Percentiles rank a stretch among this genome's conserved stretches.
Evolutionary conservation across 2,797 vertebrate species (phyloP).

Genomic region (Crenuchus spilurus): DNA sequence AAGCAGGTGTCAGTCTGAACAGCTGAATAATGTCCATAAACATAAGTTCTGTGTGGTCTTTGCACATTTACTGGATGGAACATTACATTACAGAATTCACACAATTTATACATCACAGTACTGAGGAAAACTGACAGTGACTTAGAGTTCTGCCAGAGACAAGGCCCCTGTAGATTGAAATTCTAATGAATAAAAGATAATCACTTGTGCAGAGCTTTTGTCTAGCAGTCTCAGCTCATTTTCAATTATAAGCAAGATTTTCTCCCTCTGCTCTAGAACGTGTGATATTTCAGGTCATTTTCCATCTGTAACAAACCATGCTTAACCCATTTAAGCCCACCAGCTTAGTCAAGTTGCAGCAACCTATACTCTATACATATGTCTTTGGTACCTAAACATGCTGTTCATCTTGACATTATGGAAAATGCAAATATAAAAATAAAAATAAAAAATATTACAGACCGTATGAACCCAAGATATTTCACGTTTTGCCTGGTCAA

Average conservation of each 20-base stretch:
- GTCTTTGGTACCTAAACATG: no score
- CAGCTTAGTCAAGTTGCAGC: no score
- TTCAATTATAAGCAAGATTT: slow-evolving; percentile 66
- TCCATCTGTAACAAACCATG: slow-evolving; percentile 23
- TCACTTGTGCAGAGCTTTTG: slow-evolving; percentile 70
- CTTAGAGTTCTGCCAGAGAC: slow-evolving; percentile 69
- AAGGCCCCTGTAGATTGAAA: slow-evolving; percentile 67
- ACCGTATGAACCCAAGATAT: no score
- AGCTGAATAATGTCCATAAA: slow-evolving; percentile 43
- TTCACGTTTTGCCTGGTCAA: no score
- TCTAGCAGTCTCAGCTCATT: slow-evolving; percentile 68
- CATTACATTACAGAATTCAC: slow-evolving; percentile 41
- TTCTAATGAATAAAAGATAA: slow-evolving; percentile 76
- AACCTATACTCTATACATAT: no score
- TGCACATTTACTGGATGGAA: slow-evolving; percentile 36
- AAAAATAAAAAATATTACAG: no score
- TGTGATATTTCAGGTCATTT: slow-evolving; percentile 37
- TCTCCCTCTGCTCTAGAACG: slow-evolving; percentile 36
- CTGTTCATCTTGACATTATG: no score
- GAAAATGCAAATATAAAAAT: no score
- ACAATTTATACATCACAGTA: slow-evolving; percentile 61
- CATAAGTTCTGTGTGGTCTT: slow-evolving; percentile 21
- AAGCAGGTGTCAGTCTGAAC: neutral
- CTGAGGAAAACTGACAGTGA: slow-evolving; percentile 60
- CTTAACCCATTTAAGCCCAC: no score